A percentile compares a stretch with the other conserved stretches of the same genome.
These are phyloP conservation scores for Rousettus leschenaultii DNA, from an alignment of 2,113 vertebrate genomes.

Conservation along the genomic window DNA sequence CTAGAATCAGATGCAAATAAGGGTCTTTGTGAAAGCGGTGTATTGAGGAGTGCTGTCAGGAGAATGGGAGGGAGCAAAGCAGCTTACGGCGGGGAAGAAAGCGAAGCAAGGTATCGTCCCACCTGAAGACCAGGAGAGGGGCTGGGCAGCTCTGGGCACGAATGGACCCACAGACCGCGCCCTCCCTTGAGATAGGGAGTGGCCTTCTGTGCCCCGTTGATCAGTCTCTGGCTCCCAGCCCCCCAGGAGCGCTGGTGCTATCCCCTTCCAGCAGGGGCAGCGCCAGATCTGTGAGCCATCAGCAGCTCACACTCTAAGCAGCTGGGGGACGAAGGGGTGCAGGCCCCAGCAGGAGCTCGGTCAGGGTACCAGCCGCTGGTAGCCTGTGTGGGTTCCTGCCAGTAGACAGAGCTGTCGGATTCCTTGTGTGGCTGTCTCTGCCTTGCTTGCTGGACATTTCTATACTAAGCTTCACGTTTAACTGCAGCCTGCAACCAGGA, in stretches of 20 bases:
- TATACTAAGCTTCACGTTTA: background rate
- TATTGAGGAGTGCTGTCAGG: background rate
- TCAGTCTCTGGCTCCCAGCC: background rate
- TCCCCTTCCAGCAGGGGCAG: background rate
- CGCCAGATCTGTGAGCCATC: background rate
- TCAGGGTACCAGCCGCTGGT: rapidly evolving
- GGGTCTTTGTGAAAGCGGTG: background rate
- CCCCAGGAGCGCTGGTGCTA: background rate
- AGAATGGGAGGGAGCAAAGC: background rate
- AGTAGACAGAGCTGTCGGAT: background rate
- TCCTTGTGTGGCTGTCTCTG: background rate
- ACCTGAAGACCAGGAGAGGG: background rate
- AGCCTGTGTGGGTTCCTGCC: background rate
- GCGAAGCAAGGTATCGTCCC: no score
- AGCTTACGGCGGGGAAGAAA: no score
- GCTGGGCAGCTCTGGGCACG: background rate
- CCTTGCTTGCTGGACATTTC: background rate
- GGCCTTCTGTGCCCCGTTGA: background rate
- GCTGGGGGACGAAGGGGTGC: background rate
- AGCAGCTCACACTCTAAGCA: background rate
- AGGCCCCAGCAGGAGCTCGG: background rate
- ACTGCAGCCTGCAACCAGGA: background rate
- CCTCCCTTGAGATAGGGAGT: background rate
- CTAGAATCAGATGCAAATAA: background rate
- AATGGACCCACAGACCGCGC: background rate